Percentiles rank a stretch among this genome's conserved stretches.
phyloP scores from a whole-genome alignment of 2,888 invertebrate genomes.

The Tachystola acroxantha region DNA sequence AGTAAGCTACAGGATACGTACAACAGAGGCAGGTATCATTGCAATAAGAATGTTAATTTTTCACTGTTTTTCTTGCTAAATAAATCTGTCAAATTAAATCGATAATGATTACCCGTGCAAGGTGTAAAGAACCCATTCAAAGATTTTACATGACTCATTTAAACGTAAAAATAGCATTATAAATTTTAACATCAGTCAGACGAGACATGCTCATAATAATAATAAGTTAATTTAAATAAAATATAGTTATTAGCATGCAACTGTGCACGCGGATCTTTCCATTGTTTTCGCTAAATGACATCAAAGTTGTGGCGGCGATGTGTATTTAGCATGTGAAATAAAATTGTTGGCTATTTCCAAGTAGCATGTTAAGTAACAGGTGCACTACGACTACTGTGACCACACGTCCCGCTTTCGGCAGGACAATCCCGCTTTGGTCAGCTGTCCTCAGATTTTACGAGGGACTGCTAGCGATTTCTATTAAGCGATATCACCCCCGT shows the following conservation, averaged over 20 bases:
- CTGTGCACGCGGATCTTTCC: slow-evolving; percentile 57
- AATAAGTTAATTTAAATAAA: slow-evolving; percentile 75
- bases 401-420: too few species aligned
- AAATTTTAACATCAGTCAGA: slow-evolving; percentile 64
- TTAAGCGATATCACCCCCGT: too few species aligned
- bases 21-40: too few species aligned
- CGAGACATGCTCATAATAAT: slow-evolving; percentile 63
- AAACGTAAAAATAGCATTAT: slow-evolving; percentile 68
- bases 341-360: slow-evolving; percentile 52
- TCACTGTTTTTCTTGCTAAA: too few species aligned
- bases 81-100: slow-evolving; percentile 2
- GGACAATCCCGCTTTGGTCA: too few species aligned
- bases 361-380: slow-evolving; percentile 29
- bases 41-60: too few species aligned
- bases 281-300: slow-evolving; percentile 78
- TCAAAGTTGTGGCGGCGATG: slow-evolving; percentile 69
- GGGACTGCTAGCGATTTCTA: too few species aligned
- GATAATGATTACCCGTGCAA: neutral
- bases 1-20: too few species aligned
- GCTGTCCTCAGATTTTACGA: too few species aligned
- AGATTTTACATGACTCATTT: slow-evolving; percentile 65
- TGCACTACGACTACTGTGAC: slow-evolving; percentile 3
- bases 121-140: slow-evolving; percentile 44
- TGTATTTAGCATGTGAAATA: slow-evolving; percentile 67
- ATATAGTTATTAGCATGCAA: slow-evolving; percentile 63